Percentiles rank a stretch among this genome's conserved stretches.
Evolutionary conservation across 2,888 invertebrate species (phyloP).

Genomic region (Zhuqinia jingwanae): DNA sequence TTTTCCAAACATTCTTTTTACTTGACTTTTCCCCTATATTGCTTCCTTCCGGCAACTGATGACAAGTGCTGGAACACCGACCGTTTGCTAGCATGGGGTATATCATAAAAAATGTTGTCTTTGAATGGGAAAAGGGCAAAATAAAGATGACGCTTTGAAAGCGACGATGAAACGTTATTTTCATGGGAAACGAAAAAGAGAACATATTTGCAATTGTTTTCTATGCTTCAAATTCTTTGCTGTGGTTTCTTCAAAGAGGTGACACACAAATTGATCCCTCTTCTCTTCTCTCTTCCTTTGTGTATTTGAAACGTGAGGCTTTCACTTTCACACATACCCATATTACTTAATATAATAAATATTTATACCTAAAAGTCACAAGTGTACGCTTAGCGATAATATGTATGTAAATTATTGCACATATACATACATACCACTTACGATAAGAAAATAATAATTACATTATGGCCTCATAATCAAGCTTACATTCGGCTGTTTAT

Average conservation of each 20-base stretch:
- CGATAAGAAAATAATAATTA: too few relatives aligned
- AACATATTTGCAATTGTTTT: neutral
- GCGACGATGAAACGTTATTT: neutral
- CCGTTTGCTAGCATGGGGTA: constrained; percentile 36
- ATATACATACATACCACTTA: too few relatives aligned
- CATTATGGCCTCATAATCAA: too few relatives aligned
- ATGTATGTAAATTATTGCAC: neutral
- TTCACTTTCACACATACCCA: too few relatives aligned
- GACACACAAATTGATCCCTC: neutral
- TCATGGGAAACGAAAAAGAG: neutral
- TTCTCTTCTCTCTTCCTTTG: neutral
- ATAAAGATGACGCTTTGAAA: neutral
- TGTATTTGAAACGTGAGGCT: too few relatives aligned
- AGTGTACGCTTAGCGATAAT: too few relatives aligned
- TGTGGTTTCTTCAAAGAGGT: neutral
- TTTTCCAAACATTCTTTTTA: constrained; percentile 25
- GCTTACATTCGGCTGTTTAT: too few relatives aligned
- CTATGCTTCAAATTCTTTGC: neutral
- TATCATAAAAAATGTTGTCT: constrained; percentile 1
- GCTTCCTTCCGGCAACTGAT: constrained; percentile 63
- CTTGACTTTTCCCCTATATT: constrained; percentile 30
- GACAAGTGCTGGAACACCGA: constrained; percentile 33
- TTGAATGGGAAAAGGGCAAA: neutral
- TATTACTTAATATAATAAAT: too few relatives aligned
- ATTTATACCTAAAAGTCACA: too few relatives aligned